These are phyloP conservation scores for Apostichopus parvimensis DNA, from an alignment of 35 echinoderm and acorn worm genomes.

Conservation along the genomic window DNA sequence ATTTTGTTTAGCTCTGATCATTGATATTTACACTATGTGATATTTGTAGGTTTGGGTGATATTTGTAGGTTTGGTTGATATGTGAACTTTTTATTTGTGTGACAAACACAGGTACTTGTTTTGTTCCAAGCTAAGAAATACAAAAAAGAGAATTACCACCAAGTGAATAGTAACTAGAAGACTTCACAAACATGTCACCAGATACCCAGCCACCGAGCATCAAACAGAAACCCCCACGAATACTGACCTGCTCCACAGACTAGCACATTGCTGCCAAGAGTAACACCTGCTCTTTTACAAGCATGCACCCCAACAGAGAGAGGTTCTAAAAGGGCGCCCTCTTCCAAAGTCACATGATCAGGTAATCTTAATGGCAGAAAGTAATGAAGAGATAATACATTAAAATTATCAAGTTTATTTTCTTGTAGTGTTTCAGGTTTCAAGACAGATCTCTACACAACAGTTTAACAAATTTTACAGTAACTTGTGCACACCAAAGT, in stretches of 20 bases:
- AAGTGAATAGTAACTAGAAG: too few species aligned
- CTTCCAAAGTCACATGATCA: slow-evolving; percentile 90
- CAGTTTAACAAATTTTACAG: background rate
- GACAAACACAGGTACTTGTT: too few species aligned
- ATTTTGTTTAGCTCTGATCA: too few species aligned
- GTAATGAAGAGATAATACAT: background rate
- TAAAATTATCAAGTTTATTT: background rate
- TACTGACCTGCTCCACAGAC: slow-evolving; percentile 89
- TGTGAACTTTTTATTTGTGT: too few species aligned
- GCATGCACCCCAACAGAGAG: slow-evolving; percentile 93
- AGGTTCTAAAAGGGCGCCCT: slow-evolving; percentile 91
- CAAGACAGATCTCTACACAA: background rate
- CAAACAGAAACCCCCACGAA: background rate
- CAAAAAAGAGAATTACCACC: too few species aligned
- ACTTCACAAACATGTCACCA: too few species aligned
- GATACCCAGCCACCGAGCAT: too few species aligned
- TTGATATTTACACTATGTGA: too few species aligned
- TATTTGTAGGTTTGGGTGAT: too few species aligned
- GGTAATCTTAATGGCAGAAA: slow-evolving; percentile 65
- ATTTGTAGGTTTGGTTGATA: too few species aligned
- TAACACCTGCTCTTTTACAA: slow-evolving; percentile 83
- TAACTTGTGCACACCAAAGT: background rate
- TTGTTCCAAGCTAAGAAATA: too few species aligned
- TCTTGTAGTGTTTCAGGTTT: background rate
- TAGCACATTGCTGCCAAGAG: slow-evolving; percentile 78